These are phyloP conservation scores for Indri indri DNA, from an alignment of 2,113 vertebrate species.

Conservation along the genomic window DNA sequence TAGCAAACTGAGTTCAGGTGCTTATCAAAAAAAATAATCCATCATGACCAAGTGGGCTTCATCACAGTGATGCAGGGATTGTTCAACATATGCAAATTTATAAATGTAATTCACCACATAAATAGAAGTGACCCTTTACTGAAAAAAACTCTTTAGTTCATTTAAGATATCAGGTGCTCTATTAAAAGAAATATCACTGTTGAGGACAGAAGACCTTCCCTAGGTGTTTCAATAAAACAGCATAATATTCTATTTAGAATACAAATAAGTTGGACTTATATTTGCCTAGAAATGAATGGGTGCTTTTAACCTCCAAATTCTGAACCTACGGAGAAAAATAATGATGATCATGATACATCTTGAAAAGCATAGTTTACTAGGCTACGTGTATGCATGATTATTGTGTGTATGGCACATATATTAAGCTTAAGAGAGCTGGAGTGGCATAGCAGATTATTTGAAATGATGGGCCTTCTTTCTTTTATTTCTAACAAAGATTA, in stretches of 20 bases:
- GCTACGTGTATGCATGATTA: neutral
- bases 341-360: neutral
- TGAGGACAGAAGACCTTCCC: neutral
- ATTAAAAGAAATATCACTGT: neutral
- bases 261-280: neutral
- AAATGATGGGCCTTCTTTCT: neutral
- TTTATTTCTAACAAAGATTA: conserved; percentile 17
- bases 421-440: neutral
- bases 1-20: too few species aligned
- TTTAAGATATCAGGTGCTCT: neutral
- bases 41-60: too few species aligned
- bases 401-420: neutral
- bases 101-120: too few species aligned
- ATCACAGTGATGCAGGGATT: too few species aligned
- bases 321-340: neutral
- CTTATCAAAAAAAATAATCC: too few species aligned
- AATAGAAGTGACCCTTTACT: neutral
- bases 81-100: too few species aligned
- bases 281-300: neutral
- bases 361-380: neutral
- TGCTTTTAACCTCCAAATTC: neutral
- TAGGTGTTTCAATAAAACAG: neutral
- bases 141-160: neutral
- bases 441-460: neutral
- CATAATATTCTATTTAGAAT: neutral